Percentiles rank a stretch among this genome's conserved stretches.
Conservation (phyloP, 2,797 vertebrate genomes). For the Poecilia velifera region DNA sequence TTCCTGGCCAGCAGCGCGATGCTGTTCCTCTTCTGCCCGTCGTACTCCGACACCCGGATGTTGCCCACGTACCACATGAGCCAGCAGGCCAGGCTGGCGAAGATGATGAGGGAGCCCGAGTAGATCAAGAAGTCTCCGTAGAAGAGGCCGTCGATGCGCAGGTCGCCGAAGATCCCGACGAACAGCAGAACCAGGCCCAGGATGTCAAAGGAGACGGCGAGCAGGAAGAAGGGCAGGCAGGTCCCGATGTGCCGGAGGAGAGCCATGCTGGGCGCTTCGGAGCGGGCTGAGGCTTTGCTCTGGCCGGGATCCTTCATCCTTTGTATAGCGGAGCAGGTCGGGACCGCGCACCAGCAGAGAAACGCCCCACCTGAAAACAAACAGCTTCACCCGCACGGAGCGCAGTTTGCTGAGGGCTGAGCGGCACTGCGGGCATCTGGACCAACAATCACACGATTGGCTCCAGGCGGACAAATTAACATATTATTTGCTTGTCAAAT, state of each 20-base stretch:
- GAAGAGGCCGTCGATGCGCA: slow-evolving; percentile 63
- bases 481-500: slow-evolving; percentile 23
- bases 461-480: neutral
- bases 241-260: slow-evolving; percentile 48
- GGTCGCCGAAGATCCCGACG: slow-evolving; percentile 77
- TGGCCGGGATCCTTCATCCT: slow-evolving; percentile 38
- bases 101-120: slow-evolving; percentile 77
- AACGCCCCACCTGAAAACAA: slow-evolving; percentile 38
- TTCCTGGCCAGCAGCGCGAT: slow-evolving; percentile 68
- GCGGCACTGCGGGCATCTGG: neutral
- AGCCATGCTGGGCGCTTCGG: slow-evolving; percentile 5
- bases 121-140: slow-evolving; percentile 85
- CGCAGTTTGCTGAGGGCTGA: neutral
- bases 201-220: slow-evolving; percentile 68
- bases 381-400: neutral
- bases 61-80: slow-evolving; percentile 84
- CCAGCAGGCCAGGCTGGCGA: slow-evolving; percentile 80
- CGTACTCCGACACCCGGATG: slow-evolving; percentile 61
- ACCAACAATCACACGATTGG: neutral
- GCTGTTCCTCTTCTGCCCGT: slow-evolving; percentile 26
- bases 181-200: slow-evolving; percentile 75
- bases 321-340: slow-evolving; percentile 24
- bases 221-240: slow-evolving; percentile 64
- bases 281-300: neutral
- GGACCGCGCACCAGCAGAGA: slow-evolving; percentile 46